Conservation (phyloP, 2,113 vertebrate genomes). For the Cochlearius cochlearius region DNA sequence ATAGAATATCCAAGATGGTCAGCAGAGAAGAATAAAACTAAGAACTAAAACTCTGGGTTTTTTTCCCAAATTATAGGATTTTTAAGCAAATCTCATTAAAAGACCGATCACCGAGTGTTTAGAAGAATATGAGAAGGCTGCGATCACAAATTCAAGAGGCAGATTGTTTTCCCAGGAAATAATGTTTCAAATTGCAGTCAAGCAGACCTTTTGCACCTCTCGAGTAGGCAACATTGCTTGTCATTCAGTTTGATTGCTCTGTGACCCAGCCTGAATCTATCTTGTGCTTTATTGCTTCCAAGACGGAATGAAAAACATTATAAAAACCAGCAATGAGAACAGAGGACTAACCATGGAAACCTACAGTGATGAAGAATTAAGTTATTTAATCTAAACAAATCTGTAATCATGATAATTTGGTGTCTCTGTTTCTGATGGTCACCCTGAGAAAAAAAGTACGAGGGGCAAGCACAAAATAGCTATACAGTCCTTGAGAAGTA, state of each 20-base stretch:
- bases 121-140: not conserved
- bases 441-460: not conserved
- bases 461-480: not conserved
- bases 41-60: not conserved
- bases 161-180: not conserved
- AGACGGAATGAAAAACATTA: not conserved
- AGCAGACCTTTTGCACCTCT: conserved; percentile 46
- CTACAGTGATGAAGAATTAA: not conserved
- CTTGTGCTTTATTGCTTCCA: not conserved
- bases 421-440: not conserved
- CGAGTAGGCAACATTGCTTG: not conserved
- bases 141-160: conserved; percentile 10
- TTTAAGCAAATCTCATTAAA: not conserved
- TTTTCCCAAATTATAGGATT: not conserved
- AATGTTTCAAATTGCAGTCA: conserved; percentile 30
- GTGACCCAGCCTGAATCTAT: conserved; percentile 14
- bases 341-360: not conserved
- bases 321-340: not conserved
- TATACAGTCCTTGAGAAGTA: not conserved
- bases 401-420: not conserved
- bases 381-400: not conserved
- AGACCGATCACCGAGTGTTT: not conserved
- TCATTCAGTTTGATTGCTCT: conserved; percentile 25
- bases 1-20: not conserved
- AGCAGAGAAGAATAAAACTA: not conserved